A percentile compares a stretch with the other conserved stretches of the same genome.
These are phyloP conservation scores for Electrophaes corylata DNA, from an alignment of 2,888 invertebrate species.

Conservation along the genomic window DNA sequence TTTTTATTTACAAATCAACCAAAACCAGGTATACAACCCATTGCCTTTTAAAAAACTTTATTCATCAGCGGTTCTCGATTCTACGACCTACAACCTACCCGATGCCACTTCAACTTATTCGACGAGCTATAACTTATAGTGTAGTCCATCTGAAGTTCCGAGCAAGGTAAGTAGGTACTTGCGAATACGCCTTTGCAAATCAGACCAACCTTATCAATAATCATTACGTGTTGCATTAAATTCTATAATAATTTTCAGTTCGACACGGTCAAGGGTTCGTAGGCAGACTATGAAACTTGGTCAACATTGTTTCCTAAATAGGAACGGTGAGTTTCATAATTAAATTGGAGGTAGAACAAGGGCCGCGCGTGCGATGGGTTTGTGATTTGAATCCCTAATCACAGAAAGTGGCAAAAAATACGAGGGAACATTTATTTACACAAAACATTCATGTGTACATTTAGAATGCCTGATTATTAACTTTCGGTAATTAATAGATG, in stretches of 20 bases:
- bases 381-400: conserved; percentile 71
- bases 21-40: too few species aligned
- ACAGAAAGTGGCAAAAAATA: conserved; percentile 11
- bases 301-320: conserved; percentile 43
- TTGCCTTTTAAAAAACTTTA: too few species aligned
- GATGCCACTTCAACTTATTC: too few species aligned
- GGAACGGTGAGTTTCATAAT: conserved; percentile 57
- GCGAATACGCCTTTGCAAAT: background rate
- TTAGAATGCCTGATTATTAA: background rate
- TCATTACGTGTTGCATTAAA: background rate
- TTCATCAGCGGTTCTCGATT: too few species aligned
- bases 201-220: background rate
- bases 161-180: background rate
- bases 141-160: too few species aligned
- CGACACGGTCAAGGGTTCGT: conserved; percentile 5
- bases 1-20: too few species aligned
- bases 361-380: conserved; percentile 48
- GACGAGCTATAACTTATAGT: too few species aligned
- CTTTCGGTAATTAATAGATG: conserved; percentile 2
- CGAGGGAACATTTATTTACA: background rate
- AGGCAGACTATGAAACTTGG: conserved; percentile 15
- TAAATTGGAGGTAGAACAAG: conserved; percentile 55
- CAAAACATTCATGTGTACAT: background rate
- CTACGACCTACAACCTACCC: too few species aligned
- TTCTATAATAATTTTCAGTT: conserved; percentile 5